Percentiles rank a stretch among this genome's conserved stretches.
These are phyloP conservation scores for Drosophila oshimai DNA, from an alignment of 1,140 invertebrate species.

Conservation along the genomic window DNA sequence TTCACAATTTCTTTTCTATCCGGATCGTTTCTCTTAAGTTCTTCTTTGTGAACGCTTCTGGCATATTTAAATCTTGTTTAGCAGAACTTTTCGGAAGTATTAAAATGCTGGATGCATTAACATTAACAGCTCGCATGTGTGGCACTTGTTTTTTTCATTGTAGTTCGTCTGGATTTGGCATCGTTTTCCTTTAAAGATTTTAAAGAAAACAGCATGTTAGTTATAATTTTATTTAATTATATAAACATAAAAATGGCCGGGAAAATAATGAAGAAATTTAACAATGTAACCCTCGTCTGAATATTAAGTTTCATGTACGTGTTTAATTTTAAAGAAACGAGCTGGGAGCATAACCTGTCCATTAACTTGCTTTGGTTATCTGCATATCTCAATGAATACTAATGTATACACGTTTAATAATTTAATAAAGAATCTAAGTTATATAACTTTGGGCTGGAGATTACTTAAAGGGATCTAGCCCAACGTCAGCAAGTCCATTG, in stretches of 20 bases:
- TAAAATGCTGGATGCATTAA: constrained; percentile 13
- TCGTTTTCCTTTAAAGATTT: constrained; percentile 16
- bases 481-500: no score
- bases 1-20: constrained; percentile 47
- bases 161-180: constrained; percentile 1
- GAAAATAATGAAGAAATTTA: not conserved
- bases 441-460: no score
- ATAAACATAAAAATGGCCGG: not conserved
- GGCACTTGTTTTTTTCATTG: constrained; percentile 14
- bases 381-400: no score
- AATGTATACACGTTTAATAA: no score
- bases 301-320: no score
- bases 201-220: not conserved
- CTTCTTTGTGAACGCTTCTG: constrained; percentile 2
- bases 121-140: constrained; percentile 28
- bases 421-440: no score
- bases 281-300: no score
- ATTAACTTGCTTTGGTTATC: no score
- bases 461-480: no score
- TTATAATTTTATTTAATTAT: not conserved
- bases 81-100: not conserved
- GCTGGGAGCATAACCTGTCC: no score
- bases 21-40: constrained; percentile 21
- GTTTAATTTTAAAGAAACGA: no score
- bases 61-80: constrained; percentile 13